Evolutionary conservation across 2,113 vertebrate genomes (phyloP).

Genomic region (Plotosus lineatus): DNA sequence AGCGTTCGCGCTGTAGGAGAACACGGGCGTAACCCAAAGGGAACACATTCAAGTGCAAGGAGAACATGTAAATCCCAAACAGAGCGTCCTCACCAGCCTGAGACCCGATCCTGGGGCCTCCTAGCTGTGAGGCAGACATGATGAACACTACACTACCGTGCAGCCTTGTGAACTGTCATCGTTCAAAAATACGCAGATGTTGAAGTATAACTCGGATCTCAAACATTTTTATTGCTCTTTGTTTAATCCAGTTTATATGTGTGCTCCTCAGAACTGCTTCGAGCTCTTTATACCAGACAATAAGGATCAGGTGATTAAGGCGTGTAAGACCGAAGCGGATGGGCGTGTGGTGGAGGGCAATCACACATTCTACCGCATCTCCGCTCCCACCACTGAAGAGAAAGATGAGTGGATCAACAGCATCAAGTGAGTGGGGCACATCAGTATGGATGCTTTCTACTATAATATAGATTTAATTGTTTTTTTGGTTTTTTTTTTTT

Average conservation of each 20-base stretch:
- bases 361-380: slow-evolving; percentile 97
- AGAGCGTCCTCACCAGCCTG: too few species aligned
- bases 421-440: slow-evolving; percentile 81
- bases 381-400: slow-evolving; percentile 87
- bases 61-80: too few species aligned
- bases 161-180: too few species aligned
- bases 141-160: too few species aligned
- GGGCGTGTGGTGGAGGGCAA: slow-evolving; percentile 97
- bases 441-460: not conserved
- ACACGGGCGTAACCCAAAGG: too few species aligned
- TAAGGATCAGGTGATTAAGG: slow-evolving; percentile 98
- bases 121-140: too few species aligned
- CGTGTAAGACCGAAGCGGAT: slow-evolving; percentile 95
- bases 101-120: too few species aligned
- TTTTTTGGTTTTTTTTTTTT: too few species aligned
- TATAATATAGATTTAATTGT: too few species aligned
- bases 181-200: not conserved
- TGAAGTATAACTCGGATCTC: not conserved
- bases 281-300: slow-evolving; percentile 97
- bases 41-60: too few species aligned
- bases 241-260: not conserved
- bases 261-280: slow-evolving; percentile 86
- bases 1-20: too few species aligned
- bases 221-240: not conserved
- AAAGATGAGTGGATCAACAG: slow-evolving; percentile 98